These are phyloP conservation scores for Melanostoma scalare DNA, from an alignment of 2,888 invertebrate genomes.

Conservation along the genomic window DNA sequence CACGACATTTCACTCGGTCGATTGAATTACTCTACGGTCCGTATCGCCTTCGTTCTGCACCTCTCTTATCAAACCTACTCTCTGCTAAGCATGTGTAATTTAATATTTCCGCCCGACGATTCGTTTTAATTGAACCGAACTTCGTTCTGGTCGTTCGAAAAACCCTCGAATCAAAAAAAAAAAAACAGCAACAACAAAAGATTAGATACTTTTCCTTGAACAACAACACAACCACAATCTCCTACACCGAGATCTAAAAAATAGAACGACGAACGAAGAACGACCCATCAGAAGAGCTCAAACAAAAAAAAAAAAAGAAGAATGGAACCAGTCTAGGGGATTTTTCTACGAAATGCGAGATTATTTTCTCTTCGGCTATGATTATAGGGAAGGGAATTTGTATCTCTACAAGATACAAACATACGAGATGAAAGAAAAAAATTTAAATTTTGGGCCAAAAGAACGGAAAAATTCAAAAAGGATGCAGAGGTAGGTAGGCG, in stretches of 20 bases:
- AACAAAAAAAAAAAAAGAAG: background rate
- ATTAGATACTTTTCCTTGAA: conserved; percentile 50
- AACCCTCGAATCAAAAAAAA: conserved; percentile 45
- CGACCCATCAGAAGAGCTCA: conserved; percentile 2
- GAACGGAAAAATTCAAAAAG: conserved; percentile 30
- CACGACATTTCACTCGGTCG: conserved; percentile 69
- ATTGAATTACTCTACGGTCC: conserved; percentile 57
- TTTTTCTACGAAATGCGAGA: conserved; percentile 69
- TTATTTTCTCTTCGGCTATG: conserved; percentile 47
- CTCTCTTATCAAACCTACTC: background rate
- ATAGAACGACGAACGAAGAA: conserved; percentile 17
- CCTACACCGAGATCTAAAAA: conserved; percentile 25
- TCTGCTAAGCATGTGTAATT: conserved; percentile 66
- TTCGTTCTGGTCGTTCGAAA: background rate
- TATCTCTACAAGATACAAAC: conserved; percentile 41
- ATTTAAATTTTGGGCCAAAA: conserved; percentile 18
- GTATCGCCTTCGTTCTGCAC: conserved; percentile 22
- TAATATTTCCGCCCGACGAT: conserved; percentile 69
- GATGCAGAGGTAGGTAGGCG: conserved; percentile 34
- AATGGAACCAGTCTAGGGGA: conserved; percentile 53
- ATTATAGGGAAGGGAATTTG: conserved; percentile 68
- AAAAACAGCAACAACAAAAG: conserved; percentile 9
- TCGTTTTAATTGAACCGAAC: conserved; percentile 65
- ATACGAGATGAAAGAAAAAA: conserved; percentile 17
- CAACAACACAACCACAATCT: conserved; percentile 24